These are phyloP conservation scores for Zaprionus inermis DNA, from an alignment of 1,140 invertebrate genomes.

Conservation along the genomic window DNA sequence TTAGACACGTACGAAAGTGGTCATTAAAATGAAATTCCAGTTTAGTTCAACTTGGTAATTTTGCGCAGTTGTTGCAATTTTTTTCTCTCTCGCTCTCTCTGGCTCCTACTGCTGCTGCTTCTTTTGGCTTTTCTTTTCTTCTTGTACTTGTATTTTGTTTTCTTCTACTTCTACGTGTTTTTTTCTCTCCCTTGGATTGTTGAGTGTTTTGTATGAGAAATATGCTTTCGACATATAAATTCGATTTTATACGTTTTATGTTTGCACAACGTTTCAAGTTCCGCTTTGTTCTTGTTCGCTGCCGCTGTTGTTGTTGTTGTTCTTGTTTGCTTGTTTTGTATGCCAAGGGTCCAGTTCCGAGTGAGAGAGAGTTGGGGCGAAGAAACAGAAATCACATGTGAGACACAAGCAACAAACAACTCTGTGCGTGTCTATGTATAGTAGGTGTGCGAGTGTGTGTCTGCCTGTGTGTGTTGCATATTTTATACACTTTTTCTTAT, in stretches of 20 bases:
- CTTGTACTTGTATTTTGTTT: conserved; percentile 2
- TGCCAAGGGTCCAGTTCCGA: conserved; percentile 65
- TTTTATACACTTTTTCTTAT: conserved; percentile 42
- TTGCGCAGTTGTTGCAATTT: conserved; percentile 83
- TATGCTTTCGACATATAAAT: conserved; percentile 80
- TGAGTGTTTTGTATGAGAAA: conserved; percentile 64
- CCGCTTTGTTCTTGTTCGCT: conserved; percentile 22
- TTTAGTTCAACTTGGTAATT: conserved; percentile 82
- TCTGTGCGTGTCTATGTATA: neutral
- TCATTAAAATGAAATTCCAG: conserved; percentile 84
- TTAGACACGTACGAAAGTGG: conserved; percentile 83
- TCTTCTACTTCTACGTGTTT: conserved; percentile 21
- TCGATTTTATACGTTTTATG: conserved; percentile 81
- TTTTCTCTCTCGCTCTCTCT: conserved; percentile 5
- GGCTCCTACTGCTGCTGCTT: conserved; percentile 2
- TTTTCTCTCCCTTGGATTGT: conserved; percentile 18
- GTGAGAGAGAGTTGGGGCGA: conserved; percentile 11
- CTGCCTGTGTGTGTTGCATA: conserved; percentile 30
- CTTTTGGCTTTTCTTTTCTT: conserved; percentile 9
- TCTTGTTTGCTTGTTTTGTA: conserved; percentile 62
- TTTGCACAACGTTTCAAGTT: conserved; percentile 63
- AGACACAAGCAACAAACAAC: conserved; percentile 22
- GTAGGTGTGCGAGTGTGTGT: neutral
- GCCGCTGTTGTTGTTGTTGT: conserved; percentile 25
- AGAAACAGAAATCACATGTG: conserved; percentile 35